Evolutionary conservation across 2,888 invertebrate genomes (phyloP).

Genomic region (Cosmopolites sordidus): DNA sequence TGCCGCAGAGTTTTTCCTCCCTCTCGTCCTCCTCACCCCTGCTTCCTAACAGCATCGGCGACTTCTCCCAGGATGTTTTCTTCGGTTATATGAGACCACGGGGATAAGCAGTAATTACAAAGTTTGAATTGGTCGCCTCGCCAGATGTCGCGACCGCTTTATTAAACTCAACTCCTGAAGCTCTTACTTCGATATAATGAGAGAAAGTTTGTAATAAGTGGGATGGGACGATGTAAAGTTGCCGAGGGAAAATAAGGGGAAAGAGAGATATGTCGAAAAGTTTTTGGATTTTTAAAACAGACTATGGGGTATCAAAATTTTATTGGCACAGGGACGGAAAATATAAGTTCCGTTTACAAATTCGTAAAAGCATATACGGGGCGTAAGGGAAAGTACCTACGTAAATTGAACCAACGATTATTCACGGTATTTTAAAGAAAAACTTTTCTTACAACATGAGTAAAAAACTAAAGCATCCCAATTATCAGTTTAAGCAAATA

Average conservation of each 20-base stretch:
- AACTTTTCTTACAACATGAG: no score
- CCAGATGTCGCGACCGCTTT: constrained; percentile 1
- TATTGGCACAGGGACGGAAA: no score
- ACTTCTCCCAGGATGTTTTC: constrained; percentile 3
- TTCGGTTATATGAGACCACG: constrained; percentile 20
- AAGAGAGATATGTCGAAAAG: background rate
- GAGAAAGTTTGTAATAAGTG: constrained; percentile 22
- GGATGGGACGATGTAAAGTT: background rate
- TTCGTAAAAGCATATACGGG: no score
- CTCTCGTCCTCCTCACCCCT: background rate
- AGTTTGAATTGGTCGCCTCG: constrained; percentile 24
- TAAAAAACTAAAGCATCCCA: no score
- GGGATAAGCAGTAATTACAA: constrained; percentile 26
- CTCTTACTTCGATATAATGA: constrained; percentile 15
- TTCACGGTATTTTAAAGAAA: no score
- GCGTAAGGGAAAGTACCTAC: no score
- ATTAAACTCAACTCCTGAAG: background rate
- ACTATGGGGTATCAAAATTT: no score
- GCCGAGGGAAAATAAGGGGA: background rate
- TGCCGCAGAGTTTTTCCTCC: background rate
- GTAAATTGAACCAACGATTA: no score
- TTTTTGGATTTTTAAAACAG: no score
- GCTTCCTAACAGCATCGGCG: background rate
- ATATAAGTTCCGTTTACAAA: no score
- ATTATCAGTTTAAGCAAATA: no score